phyloP scores from a whole-genome alignment of 2,888 invertebrate species.

The Pristionchus mayeri region DNA sequence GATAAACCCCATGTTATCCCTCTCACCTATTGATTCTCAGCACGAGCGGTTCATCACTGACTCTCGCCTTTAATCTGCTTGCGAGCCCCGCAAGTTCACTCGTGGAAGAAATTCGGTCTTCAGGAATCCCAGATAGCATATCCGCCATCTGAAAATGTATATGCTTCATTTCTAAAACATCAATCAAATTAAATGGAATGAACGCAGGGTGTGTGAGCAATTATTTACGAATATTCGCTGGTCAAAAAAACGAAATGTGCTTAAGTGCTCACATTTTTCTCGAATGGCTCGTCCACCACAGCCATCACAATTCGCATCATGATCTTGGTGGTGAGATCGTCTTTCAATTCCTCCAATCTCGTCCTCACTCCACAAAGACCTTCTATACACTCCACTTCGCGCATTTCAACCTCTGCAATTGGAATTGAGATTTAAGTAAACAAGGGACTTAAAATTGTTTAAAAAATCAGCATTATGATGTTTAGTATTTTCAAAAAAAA shows the following conservation, averaged over 20 bases:
- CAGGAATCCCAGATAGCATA: conserved; percentile 59
- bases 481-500: too few relatives aligned
- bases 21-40: conserved; percentile 20
- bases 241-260: neutral
- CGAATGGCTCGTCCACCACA: conserved; percentile 72
- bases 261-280: conserved; percentile 59
- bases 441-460: too few relatives aligned
- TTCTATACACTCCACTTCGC: conserved; percentile 45
- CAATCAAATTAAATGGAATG: too few relatives aligned
- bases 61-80: neutral
- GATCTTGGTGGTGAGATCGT: conserved; percentile 36
- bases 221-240: neutral
- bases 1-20: too few relatives aligned
- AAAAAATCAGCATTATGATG: too few relatives aligned
- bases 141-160: conserved; percentile 63
- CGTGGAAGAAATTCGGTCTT: conserved; percentile 50
- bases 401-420: conserved; percentile 41
- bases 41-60: neutral
- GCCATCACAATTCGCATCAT: conserved; percentile 60
- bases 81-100: conserved; percentile 8
- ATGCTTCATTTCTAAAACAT: neutral
- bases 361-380: conserved; percentile 33
- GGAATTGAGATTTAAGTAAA: too few relatives aligned
- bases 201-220: too few relatives aligned
- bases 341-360: conserved; percentile 32